Evolutionary conservation across 2,888 invertebrate species (phyloP), one percentile per base, ranked within the genome.

Genomic region (Pemphredon lugubris): DNA sequence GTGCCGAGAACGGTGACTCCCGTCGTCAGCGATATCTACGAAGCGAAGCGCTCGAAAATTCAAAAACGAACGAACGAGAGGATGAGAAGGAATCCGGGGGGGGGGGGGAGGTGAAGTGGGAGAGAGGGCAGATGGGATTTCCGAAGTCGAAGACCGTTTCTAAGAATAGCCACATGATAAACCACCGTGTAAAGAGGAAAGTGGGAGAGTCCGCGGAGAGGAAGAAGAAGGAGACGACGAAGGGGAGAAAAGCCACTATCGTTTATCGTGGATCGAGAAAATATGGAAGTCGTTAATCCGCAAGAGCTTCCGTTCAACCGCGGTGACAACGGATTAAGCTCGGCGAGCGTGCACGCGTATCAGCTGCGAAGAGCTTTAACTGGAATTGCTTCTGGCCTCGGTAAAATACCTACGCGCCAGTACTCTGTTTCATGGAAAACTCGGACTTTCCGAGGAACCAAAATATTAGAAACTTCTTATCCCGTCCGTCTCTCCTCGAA

Each of bases 141-240:
- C 78, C 78, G 48, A 76, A 74, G 76, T 75, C 75, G 67, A 71
- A 60, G 71, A 77, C 60, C 57, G 58, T 57, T 47, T 71, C 79
- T 59, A 63, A 75, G 75, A 83, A 83, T 81, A 79, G 70, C 60
- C 59, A 39, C 18, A 55, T 64, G 70, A 73, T 75, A 73, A 79
- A 73, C 45, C 68, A 63, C 50, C 53, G 59, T n/a, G 73, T 61
- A 55, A 57, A 63, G 58, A 53, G 54, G 30, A 55, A 6, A 2
- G 37, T 9, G 18, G 26, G 23, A 65, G 34, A 11, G n/a, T n/a
- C n/a, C n/a, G n/a, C n/a, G 40, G 37, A 39, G 48, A 71, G 59
- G 64, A 47, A 50, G 44, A 45, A 64, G 23, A 51, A 42, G 39
- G 11, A 5, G 32, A 14, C 18, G 39, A 23, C 4, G 14, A 40